phyloP scores from a whole-genome alignment of 2,888 invertebrate genomes.

The Spisula solida region DNA sequence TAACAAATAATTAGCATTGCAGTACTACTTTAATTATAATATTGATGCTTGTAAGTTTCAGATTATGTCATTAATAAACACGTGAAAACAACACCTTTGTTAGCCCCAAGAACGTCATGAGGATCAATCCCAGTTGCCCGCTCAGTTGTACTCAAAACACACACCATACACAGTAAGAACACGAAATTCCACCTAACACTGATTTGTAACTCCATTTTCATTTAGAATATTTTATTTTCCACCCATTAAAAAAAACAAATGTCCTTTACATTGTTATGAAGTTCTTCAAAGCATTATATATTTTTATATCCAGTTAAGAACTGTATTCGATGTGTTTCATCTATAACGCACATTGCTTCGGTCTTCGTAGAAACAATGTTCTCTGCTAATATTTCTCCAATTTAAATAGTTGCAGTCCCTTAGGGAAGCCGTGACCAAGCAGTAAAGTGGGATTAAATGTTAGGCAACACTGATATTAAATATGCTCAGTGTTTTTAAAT shows the following conservation, averaged over 20 bases:
- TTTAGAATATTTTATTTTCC: not conserved
- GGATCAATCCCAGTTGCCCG: not conserved
- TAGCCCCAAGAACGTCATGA: not conserved
- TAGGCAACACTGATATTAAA: not conserved
- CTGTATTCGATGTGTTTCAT: too few species aligned
- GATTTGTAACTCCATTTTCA: not conserved
- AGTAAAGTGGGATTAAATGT: not conserved
- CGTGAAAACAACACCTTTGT: not conserved
- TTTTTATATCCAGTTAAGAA: too few species aligned
- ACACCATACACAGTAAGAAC: not conserved
- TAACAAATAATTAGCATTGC: too few species aligned
- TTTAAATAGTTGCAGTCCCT: not conserved
- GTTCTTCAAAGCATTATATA: too few species aligned
- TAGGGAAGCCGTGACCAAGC: not conserved
- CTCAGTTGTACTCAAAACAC: not conserved
- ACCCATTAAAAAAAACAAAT: not conserved
- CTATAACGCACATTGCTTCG: not conserved
- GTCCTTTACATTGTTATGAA: not conserved
- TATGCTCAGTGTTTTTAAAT: conserved; percentile 6
- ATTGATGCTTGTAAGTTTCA: too few species aligned
- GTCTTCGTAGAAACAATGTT: not conserved
- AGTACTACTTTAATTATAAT: too few species aligned
- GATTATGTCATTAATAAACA: too few species aligned
- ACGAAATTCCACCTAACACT: not conserved
- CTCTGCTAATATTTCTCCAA: not conserved